Conservation (phyloP, 1,140 invertebrate species). For the Helicoverpa zea region DNA sequence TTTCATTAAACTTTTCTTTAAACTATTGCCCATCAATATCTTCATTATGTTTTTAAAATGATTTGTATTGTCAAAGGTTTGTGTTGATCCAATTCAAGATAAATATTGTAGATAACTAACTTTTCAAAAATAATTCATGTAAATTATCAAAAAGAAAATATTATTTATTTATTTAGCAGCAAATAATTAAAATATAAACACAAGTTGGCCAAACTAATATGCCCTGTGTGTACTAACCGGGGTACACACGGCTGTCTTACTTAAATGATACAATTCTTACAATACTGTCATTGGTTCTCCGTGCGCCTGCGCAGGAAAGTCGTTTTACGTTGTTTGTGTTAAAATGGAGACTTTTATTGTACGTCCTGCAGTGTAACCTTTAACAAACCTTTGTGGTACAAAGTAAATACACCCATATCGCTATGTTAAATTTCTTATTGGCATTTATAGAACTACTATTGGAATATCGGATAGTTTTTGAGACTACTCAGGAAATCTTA, state of each 20-base stretch:
- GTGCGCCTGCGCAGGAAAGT: slow-evolving; percentile 20
- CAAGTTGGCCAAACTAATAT: neutral
- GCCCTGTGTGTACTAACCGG: neutral
- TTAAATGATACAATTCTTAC: slow-evolving; percentile 40
- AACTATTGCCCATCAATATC: too few relatives aligned
- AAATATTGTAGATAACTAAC: too few relatives aligned
- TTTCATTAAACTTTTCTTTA: too few relatives aligned
- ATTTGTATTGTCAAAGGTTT: too few relatives aligned
- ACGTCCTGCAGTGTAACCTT: slow-evolving; percentile 45
- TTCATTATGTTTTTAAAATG: too few relatives aligned
- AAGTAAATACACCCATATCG: slow-evolving; percentile 27
- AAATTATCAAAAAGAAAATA: neutral
- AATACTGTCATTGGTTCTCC: slow-evolving; percentile 28
- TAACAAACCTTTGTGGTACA: slow-evolving; percentile 28
- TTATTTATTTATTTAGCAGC: neutral
- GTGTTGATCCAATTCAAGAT: too few relatives aligned
- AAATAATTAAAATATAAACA: neutral
- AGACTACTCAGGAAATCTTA: neutral
- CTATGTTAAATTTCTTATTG: slow-evolving; percentile 11
- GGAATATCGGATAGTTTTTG: neutral
- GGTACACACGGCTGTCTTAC: slow-evolving; percentile 6
- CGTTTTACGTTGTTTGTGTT: slow-evolving; percentile 41
- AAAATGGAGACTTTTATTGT: slow-evolving; percentile 43
- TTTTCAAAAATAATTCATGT: too few relatives aligned
- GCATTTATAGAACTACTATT: neutral